Conservation (phyloP, 37 sponge, comb jelly and placozoan genomes). For the Crambe crambe region DNA sequence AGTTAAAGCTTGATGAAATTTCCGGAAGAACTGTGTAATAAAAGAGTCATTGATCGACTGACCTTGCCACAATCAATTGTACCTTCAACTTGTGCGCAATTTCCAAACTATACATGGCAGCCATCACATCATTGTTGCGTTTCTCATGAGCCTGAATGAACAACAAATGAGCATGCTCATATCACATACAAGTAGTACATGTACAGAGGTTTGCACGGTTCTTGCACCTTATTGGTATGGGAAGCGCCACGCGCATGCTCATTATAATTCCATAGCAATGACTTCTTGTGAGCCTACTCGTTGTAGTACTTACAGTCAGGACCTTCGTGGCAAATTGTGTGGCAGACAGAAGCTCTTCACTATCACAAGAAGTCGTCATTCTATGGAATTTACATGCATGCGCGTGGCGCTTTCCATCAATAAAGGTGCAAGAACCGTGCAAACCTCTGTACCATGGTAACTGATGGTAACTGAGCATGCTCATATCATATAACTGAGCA, state of each 20-base stretch:
- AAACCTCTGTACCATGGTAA: no score
- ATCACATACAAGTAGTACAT: not conserved
- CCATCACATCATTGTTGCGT: slow-evolving; percentile 49
- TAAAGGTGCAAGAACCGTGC: no score
- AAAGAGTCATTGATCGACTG: not conserved
- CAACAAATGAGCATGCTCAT: not conserved
- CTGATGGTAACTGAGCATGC: no score
- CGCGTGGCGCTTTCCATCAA: no score
- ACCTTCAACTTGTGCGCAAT: slow-evolving; percentile 37
- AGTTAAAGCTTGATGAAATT: slow-evolving; percentile 37
- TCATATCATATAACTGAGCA: no score
- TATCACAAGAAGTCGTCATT: no score
- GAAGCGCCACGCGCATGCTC: no score
- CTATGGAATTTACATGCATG: no score
- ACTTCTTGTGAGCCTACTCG: not conserved
- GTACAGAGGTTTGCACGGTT: no score
- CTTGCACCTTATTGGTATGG: no score
- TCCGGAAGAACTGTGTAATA: slow-evolving; percentile 21
- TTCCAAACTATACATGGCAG: slow-evolving; percentile 67
- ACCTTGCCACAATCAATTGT: not conserved
- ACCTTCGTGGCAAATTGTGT: no score
- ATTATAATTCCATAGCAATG: not conserved
- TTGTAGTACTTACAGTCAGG: not conserved
- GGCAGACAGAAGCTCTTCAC: no score
- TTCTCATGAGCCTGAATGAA: slow-evolving; percentile 44